These are phyloP conservation scores for Argya squamiceps DNA, from an alignment of 2,797 vertebrate species.

Conservation along the genomic window DNA sequence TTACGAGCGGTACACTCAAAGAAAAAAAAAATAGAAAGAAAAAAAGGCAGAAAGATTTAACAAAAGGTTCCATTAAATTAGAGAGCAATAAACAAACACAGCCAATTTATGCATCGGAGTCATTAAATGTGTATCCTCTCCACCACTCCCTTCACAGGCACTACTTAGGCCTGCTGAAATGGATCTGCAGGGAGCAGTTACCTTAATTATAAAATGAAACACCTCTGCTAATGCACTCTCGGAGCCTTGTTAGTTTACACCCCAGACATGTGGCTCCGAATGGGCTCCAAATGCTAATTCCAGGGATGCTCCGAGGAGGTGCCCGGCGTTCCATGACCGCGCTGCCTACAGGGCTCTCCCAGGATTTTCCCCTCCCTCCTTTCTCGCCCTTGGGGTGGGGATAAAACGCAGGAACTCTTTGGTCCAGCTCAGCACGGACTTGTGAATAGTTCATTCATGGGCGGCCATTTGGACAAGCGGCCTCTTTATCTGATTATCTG, in stretches of 20 bases:
- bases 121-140: constrained; percentile 56
- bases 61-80: constrained; percentile 74
- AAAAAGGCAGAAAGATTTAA: constrained; percentile 51
- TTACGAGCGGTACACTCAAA: background rate
- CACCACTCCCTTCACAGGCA: constrained; percentile 15
- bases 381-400: constrained; percentile 40
- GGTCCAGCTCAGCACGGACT: constrained; percentile 43
- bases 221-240: constrained; percentile 64
- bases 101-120: constrained; percentile 64
- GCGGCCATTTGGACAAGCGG: constrained; percentile 57
- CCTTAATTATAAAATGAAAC: constrained; percentile 77
- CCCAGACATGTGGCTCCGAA: constrained; percentile 49
- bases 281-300: constrained; percentile 54
- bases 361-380: background rate
- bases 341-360: background rate
- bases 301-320: background rate
- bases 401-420: constrained; percentile 39
- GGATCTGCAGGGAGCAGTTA: constrained; percentile 71
- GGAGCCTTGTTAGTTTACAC: constrained; percentile 65
- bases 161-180: constrained; percentile 55
- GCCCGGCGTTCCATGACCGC: background rate
- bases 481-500: constrained; percentile 69
- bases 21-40: background rate
- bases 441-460: constrained; percentile 65
- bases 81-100: constrained; percentile 74